Evolutionary conservation across 2,797 vertebrate genomes (phyloP), one percentile per base, ranked within the genome.

Genomic region (Enteromius unitaeniatus): DNA sequence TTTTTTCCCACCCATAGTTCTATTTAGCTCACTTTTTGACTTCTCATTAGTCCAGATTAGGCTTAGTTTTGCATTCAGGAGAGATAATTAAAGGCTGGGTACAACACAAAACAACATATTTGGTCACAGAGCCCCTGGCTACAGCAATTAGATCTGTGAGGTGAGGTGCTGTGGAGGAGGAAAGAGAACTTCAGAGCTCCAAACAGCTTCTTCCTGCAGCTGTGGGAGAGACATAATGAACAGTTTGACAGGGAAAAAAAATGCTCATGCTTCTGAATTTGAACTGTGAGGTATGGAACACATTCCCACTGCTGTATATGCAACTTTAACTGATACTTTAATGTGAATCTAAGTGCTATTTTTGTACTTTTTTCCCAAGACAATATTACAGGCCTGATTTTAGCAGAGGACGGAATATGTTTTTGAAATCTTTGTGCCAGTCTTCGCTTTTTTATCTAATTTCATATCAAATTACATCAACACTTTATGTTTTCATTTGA

Each of bases 11-110:
- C 67, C 69, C 79, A 80, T 75, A 70, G 81, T 82, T 79, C 67
- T 82, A 88, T 88, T 88, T 85, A 87, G 79, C 81, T 84, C 58
- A 82, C 69, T 79, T 90, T 89, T 87, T 68, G 84, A 88, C 85
- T 86, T 87, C 87, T 91, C 88, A 89, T 91, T 92, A 90, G 87
- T 82, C 60, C 28, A 89, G 84, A 90, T 90, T 87, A 87, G 84
- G 84, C 85, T 89, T 84, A 77, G 78, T 45, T 84, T 90, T 87
- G 86, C 85, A 85, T 91, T 90, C 81, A 89, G 81, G 77, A 81
- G 86, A 85, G 82, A 85, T 89, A 89, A 92, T 91, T 90, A 92
- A 90, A 92, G 90, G 83, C 86, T 81, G 75, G 34, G 73, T 10
- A 26, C 69, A 84, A 88, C 86, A 90, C 88, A 88, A 89, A 90